phyloP scores from a whole-genome alignment of 2,797 vertebrate species.

The Cheirogaleus major region DNA sequence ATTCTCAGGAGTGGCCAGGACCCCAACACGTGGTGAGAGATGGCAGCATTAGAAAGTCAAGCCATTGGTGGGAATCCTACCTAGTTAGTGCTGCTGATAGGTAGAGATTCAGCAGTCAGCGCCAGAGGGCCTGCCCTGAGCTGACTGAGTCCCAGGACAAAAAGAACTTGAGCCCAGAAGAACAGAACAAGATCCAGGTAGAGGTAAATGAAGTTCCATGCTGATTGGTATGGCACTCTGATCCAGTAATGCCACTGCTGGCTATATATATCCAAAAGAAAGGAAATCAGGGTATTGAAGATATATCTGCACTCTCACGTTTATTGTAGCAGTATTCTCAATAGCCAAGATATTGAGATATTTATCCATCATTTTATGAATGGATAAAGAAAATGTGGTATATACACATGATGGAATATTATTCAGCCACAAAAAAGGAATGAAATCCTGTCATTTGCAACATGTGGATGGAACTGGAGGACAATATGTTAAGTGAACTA shows the following conservation, averaged over 20 bases:
- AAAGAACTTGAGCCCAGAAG: neutral
- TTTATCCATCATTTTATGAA: neutral
- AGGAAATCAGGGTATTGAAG: neutral
- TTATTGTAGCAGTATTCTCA: neutral
- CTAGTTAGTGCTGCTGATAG: neutral
- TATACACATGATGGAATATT: neutral
- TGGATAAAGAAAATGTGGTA: neutral
- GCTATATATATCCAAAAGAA: neutral
- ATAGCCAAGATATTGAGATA: neutral
- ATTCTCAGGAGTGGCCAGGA: neutral
- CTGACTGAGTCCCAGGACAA: neutral
- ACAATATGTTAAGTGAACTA: neutral
- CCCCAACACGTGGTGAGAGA: neutral
- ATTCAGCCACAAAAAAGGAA: neutral
- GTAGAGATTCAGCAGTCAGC: neutral
- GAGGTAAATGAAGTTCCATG: neutral
- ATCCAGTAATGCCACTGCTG: neutral
- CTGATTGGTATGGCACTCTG: neutral
- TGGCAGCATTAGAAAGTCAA: neutral
- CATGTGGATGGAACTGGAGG: neutral
- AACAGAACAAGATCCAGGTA: neutral
- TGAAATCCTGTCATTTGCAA: neutral
- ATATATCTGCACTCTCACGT: neutral
- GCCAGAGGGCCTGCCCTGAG: neutral
- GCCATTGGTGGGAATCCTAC: neutral